A percentile compares a stretch with the other conserved stretches of the same genome.
Evolutionary conservation across 2,797 vertebrate genomes (phyloP).

Genomic region (Oryzias dopingdopingensis): DNA sequence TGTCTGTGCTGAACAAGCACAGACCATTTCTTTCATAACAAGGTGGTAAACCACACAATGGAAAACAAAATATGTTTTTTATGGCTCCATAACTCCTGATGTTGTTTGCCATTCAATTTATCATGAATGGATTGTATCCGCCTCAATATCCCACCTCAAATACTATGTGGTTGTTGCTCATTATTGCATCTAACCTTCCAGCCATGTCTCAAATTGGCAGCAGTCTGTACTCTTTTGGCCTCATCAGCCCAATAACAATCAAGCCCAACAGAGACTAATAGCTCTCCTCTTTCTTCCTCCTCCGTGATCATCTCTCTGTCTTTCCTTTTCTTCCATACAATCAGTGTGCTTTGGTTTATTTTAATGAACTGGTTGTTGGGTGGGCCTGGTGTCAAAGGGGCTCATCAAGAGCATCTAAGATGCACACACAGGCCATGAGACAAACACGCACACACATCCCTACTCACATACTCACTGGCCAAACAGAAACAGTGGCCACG

Average conservation of each 20-base stretch:
- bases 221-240: conserved; percentile 42
- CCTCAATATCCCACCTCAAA: conserved; percentile 23
- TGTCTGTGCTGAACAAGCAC: too few species aligned
- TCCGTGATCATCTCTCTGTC: conserved; percentile 23
- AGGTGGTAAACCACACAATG: not conserved
- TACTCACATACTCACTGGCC: conserved; percentile 27
- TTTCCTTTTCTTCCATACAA: conserved; percentile 21
- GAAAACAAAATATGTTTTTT: conserved; percentile 20
- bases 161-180: conserved; percentile 44
- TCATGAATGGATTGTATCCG: conserved; percentile 19
- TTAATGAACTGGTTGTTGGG: conserved; percentile 57
- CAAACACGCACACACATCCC: conserved; percentile 21
- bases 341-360: conserved; percentile 47
- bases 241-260: conserved; percentile 52
- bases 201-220: conserved; percentile 54
- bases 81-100: conserved; percentile 29
- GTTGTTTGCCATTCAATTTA: conserved; percentile 39
- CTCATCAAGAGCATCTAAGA: conserved; percentile 56
- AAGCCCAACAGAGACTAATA: conserved; percentile 23
- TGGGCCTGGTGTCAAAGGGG: conserved; percentile 57
- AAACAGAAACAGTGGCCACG: conserved; percentile 56
- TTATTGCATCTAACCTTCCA: conserved; percentile 54
- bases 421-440: conserved; percentile 28
- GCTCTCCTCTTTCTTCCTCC: conserved; percentile 28
- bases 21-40: too few species aligned